Percentiles rank a stretch among this genome's conserved stretches.
Evolutionary conservation across 1,140 invertebrate species (phyloP).

Genomic region (Laupala kohalensis): DNA sequence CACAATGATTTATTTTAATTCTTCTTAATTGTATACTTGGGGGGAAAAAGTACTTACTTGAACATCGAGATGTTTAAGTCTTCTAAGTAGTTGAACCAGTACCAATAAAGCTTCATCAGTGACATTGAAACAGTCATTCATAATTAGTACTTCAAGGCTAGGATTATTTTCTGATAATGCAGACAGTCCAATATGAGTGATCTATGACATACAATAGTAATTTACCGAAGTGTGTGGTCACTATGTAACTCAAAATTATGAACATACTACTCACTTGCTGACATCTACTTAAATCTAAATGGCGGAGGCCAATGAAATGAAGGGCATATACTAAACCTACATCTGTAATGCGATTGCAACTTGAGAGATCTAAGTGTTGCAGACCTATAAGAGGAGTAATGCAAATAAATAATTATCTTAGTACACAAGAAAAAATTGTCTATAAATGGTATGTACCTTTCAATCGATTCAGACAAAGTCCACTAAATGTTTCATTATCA

Average conservation of each 20-base stretch:
- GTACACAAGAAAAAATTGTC: background rate
- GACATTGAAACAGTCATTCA: conserved; percentile 48
- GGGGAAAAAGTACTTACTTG: conserved; percentile 29
- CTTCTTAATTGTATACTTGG: too few species aligned
- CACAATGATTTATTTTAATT: background rate
- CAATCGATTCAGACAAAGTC: conserved; percentile 40
- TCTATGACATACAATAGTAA: too few species aligned
- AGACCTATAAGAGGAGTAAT: conserved; percentile 26
- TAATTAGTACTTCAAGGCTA: conserved; percentile 49
- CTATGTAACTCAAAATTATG: background rate
- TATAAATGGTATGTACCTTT: conserved; percentile 22
- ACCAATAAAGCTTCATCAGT: conserved; percentile 47
- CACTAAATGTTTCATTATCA: conserved; percentile 29
- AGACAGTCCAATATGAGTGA: conserved; percentile 46
- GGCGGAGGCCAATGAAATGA: conserved; percentile 43
- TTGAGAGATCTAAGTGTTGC: conserved; percentile 42
- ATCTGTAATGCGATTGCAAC: conserved; percentile 55
- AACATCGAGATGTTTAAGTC: conserved; percentile 46
- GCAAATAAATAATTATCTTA: background rate
- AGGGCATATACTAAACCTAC: conserved; percentile 52
- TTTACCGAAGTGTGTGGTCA: background rate
- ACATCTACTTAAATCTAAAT: conserved; percentile 48
- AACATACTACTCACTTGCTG: conserved; percentile 32
- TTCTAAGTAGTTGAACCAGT: conserved; percentile 37
- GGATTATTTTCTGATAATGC: conserved; percentile 47